Evolutionary conservation across 2,888 invertebrate species (phyloP).

Genomic region (Tenthredo distinguenda): DNA sequence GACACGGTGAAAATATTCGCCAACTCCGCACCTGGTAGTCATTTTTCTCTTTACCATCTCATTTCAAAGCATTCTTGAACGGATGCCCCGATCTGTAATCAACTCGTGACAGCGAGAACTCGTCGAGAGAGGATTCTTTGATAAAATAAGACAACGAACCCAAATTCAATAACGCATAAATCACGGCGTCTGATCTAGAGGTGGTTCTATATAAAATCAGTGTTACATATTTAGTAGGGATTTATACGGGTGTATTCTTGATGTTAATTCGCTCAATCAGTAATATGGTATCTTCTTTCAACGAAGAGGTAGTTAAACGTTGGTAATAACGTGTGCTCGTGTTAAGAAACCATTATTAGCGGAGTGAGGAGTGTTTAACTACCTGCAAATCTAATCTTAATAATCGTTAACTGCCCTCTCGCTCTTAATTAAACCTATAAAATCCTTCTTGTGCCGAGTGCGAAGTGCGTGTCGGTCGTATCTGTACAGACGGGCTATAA

Average conservation of each 20-base stretch:
- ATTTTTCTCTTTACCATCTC: constrained; percentile 12
- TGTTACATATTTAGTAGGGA: background rate
- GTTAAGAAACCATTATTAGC: constrained; percentile 41
- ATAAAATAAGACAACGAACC: constrained; percentile 21
- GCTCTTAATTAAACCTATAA: constrained; percentile 46
- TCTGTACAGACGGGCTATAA: constrained; percentile 20
- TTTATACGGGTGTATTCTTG: background rate
- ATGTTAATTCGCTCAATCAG: constrained; percentile 12
- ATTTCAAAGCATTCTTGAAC: constrained; percentile 4
- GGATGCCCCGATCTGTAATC: constrained; percentile 20
- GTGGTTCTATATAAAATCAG: constrained; percentile 10
- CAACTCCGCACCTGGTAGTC: background rate
- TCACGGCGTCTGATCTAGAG: background rate
- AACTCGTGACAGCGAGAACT: background rate
- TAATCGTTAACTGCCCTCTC: constrained; percentile 48
- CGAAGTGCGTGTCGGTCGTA: constrained; percentile 44
- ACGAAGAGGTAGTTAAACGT: constrained; percentile 1
- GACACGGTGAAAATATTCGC: constrained; percentile 13
- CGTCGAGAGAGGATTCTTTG: background rate
- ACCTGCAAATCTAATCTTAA: constrained; percentile 47
- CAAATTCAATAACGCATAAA: constrained; percentile 3
- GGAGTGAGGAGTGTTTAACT: constrained; percentile 19
- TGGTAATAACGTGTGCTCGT: constrained; percentile 33
- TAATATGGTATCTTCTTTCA: constrained; percentile 10
- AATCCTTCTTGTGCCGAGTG: constrained; percentile 30